Conservation (phyloP, 2,888 invertebrate genomes). For the Helleia helle region DNA sequence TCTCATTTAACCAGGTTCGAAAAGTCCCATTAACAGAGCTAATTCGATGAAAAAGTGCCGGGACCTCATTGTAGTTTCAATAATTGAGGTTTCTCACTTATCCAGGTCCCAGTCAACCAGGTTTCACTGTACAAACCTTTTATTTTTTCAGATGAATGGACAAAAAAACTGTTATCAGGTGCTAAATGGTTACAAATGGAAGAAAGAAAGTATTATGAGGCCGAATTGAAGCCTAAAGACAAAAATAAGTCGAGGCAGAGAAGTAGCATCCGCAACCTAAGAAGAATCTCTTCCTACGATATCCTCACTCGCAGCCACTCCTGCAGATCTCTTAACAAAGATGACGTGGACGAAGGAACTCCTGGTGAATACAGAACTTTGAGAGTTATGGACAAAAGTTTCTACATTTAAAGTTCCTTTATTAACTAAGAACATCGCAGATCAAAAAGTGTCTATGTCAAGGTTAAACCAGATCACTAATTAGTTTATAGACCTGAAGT, state of each 20-base stretch:
- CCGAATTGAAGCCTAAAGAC: conserved; percentile 50
- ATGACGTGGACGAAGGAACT: conserved; percentile 49
- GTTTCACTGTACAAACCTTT: not conserved
- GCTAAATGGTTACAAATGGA: conserved; percentile 81
- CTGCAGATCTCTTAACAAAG: conserved; percentile 45
- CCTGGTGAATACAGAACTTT: conserved; percentile 58
- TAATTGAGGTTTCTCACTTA: no score
- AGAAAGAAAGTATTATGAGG: conserved; percentile 64
- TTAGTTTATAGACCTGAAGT: no score
- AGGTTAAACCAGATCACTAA: no score
- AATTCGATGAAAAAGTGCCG: no score
- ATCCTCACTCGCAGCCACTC: conserved; percentile 56
- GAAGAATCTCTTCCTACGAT: conserved; percentile 50
- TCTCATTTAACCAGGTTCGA: no score
- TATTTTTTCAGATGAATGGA: conserved; percentile 76
- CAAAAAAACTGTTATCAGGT: conserved; percentile 78
- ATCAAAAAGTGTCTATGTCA: no score
- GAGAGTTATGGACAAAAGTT: conserved; percentile 38
- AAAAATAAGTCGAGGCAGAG: conserved; percentile 35
- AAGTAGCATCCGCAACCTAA: conserved; percentile 39
- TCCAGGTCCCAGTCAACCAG: no score
- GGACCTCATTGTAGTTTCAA: no score
- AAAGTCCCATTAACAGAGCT: no score
- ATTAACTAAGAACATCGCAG: no score
- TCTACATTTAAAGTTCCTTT: conserved; percentile 28